These are phyloP conservation scores for Sisor rabdophorus DNA, from an alignment of 2,113 vertebrate species.

Conservation along the genomic window DNA sequence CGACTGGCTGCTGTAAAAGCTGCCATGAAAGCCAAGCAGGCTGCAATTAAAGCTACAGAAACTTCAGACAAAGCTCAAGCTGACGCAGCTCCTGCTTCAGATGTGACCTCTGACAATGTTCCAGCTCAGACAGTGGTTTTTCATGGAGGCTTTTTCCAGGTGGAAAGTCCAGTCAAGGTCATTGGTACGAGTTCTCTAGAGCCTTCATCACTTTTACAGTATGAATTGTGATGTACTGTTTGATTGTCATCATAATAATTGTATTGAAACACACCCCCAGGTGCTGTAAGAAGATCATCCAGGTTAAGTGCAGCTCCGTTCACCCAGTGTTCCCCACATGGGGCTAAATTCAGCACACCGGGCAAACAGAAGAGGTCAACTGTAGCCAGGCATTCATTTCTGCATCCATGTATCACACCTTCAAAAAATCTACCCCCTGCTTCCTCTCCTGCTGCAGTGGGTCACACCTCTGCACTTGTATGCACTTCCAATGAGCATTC, in stretches of 20 bases:
- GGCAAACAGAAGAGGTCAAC: slow-evolving; percentile 48
- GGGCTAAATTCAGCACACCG: slow-evolving; percentile 52
- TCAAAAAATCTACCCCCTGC: background rate
- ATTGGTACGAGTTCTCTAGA: slow-evolving; percentile 64
- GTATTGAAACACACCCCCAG: slow-evolving; percentile 37
- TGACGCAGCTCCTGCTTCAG: background rate
- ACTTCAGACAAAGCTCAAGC: slow-evolving; percentile 13
- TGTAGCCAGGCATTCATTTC: slow-evolving; percentile 40
- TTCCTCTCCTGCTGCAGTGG: background rate
- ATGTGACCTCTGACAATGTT: background rate
- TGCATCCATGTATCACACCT: slow-evolving; percentile 1
- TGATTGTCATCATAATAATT: background rate
- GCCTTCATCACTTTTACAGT: background rate
- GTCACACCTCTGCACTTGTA: background rate
- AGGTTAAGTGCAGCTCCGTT: slow-evolving; percentile 45
- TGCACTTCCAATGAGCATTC: slow-evolving; percentile 27
- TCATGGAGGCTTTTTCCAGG: slow-evolving; percentile 83
- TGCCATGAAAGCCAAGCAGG: slow-evolving; percentile 74
- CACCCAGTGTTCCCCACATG: slow-evolving; percentile 50
- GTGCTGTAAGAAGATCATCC: slow-evolving; percentile 57
- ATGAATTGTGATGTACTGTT: background rate
- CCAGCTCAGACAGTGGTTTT: slow-evolving; percentile 65
- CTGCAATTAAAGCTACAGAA: slow-evolving; percentile 51
- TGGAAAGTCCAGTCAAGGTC: slow-evolving; percentile 82
- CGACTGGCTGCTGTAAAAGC: slow-evolving; percentile 84